Base-by-base conservation (phyloP, 2,888 invertebrate species). In the Rhagonycha lutea region DNA sequence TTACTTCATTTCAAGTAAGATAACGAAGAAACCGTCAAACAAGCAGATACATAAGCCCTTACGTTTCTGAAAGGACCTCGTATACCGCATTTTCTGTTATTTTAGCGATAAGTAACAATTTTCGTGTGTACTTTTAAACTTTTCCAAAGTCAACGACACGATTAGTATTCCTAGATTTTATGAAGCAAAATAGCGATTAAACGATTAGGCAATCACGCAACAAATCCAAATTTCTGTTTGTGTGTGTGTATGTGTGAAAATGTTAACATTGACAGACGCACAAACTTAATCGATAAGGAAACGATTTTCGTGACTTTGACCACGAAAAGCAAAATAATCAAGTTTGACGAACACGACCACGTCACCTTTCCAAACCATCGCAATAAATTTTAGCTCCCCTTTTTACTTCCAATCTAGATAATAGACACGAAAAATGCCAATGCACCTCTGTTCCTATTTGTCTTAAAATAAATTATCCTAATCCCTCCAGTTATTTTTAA, bases 91-190 rank as follows among this genome's bases (percentile, higher is more conserved):
- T 26, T 26, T 26, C 26, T 26, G 26, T 26, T 26, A 26, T 26
- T 26, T 26, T 26, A 26, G 4, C 26, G 26, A 26, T 26, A 32
- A 32, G 29, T 32, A 32, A 32, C 12, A 4, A 32, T 32, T 32
- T 32, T 32, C 32, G 32, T n/a, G 47, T n/a, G 47, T 47, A 47
- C 47, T 47, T 47, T n/a, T n/a, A 47, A 47, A 47, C 47, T 47
- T 47, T n/a, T 47, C 47, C 47, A 67, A 65, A 76, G 76, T 76
- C 76, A 76, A 76, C 73, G 76, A 76, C 76, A 76, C 76, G 70
- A 70, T 76, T 76, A 70, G 72, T 76, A 67, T 76, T 68, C 70
- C 12, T 61, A 61, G 70, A 76, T 73, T n/a, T n/a, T 47, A 28
- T 12, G 24, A 61, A 72, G 71, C 69, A 75, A 47, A 65, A 23